These are phyloP conservation scores for Engystomops pustulosus DNA, from an alignment of 2,113 vertebrate genomes.

Conservation along the genomic window DNA sequence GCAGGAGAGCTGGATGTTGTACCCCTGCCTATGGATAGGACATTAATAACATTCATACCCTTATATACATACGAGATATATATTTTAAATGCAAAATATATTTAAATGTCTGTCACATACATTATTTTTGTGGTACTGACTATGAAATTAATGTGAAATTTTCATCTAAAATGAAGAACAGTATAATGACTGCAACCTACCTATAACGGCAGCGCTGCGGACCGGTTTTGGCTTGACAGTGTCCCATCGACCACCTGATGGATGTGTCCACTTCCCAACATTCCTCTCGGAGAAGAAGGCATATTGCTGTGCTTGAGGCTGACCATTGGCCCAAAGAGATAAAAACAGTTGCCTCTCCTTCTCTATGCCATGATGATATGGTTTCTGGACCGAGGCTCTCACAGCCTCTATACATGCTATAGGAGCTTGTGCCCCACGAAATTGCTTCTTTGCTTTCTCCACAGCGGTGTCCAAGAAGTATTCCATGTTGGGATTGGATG, in stretches of 20 bases:
- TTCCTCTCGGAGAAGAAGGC: slow-evolving; percentile 85
- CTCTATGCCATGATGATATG: slow-evolving; percentile 76
- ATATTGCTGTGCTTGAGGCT: slow-evolving; percentile 86
- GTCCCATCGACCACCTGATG: slow-evolving; percentile 81
- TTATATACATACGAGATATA: no score
- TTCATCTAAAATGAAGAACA: no score
- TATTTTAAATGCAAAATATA: no score
- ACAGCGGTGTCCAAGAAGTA: slow-evolving; percentile 72
- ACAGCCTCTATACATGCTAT: slow-evolving; percentile 83
- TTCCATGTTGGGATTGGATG: slow-evolving; percentile 70
- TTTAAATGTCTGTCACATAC: no score
- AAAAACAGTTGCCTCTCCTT: slow-evolving; percentile 78
- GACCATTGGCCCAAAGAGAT: slow-evolving; percentile 77
- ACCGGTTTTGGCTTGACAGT: slow-evolving; percentile 73
- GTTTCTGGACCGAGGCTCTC: slow-evolving; percentile 72
- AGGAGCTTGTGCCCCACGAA: slow-evolving; percentile 80
- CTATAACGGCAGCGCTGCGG: slow-evolving; percentile 81
- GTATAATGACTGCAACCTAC: slow-evolving; percentile 69
- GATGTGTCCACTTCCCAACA: slow-evolving; percentile 76
- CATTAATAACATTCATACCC: no score
- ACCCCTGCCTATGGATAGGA: no score
- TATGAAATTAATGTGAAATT: no score
- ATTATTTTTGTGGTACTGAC: no score
- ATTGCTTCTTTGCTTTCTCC: slow-evolving; percentile 67
- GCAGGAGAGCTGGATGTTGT: no score